A percentile compares a stretch with the other conserved stretches of the same genome.
Evolutionary conservation across 1,140 invertebrate genomes (phyloP).

Genomic region (Polyergus mexicanus): DNA sequence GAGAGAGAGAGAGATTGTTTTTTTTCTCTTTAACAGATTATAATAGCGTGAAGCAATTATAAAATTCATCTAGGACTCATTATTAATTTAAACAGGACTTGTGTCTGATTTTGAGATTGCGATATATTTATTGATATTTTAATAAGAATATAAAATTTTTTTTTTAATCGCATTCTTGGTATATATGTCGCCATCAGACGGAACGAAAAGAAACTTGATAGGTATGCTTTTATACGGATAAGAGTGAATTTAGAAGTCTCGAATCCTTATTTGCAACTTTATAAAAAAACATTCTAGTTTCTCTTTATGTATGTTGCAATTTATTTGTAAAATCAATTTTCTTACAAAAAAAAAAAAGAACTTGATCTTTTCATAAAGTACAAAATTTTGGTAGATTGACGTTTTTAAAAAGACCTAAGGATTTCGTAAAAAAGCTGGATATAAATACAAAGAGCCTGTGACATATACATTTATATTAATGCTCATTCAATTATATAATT

Average conservation of each 20-base stretch:
- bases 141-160: neutral
- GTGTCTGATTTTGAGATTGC: neutral
- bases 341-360: no score
- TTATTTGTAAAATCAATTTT: neutral
- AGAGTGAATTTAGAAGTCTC: neutral
- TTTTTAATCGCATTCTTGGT: neutral
- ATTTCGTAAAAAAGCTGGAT: no score
- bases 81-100: neutral
- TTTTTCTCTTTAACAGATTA: neutral
- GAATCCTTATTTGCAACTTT: neutral
- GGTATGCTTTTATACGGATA: neutral
- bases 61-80: neutral
- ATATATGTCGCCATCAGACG: conserved; percentile 44
- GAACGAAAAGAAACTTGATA: conserved; percentile 22
- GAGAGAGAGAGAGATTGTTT: neutral
- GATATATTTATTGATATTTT: neutral
- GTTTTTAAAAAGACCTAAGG: no score
- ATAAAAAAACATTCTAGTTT: neutral
- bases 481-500: neutral
- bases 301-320: neutral
- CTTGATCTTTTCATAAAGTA: no score
- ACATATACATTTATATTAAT: neutral
- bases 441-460: neutral
- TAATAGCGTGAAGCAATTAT: neutral
- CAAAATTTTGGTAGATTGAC: no score